Percentiles rank a stretch among this genome's conserved stretches.
Evolutionary conservation across 2,113 vertebrate genomes (phyloP).

Genomic region (Microtus pennsylvanicus): DNA sequence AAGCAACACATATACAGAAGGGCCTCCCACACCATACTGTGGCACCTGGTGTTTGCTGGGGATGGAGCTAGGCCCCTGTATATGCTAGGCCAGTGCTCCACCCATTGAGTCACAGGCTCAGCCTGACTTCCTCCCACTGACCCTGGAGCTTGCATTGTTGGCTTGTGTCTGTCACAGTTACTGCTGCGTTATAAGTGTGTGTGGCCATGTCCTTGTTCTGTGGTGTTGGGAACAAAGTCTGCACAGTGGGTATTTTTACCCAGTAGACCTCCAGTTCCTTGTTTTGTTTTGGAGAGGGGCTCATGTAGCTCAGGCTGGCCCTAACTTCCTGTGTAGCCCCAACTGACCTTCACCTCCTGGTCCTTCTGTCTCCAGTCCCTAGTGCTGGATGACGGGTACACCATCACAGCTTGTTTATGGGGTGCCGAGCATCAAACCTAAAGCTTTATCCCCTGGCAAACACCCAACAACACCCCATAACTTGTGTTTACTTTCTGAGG

Average conservation of each 20-base stretch:
- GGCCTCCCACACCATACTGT: no score
- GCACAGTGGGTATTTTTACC: background rate
- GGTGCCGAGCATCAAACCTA: background rate
- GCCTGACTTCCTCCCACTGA: background rate
- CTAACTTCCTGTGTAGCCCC: background rate
- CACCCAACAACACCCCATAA: background rate
- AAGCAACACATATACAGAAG: no score
- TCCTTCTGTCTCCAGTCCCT: background rate
- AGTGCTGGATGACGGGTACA: background rate
- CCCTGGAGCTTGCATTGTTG: background rate
- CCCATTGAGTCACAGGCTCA: background rate
- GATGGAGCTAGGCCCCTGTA: background rate
- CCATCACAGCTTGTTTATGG: background rate
- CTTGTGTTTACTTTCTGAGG: background rate
- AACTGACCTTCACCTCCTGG: background rate
- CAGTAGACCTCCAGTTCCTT: background rate
- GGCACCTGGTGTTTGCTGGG: background rate
- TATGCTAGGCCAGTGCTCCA: background rate
- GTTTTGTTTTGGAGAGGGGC: background rate
- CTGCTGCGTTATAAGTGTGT: background rate
- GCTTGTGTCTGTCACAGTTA: background rate
- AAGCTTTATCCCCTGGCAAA: no score
- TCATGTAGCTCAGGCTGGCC: background rate
- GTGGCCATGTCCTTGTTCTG: background rate
- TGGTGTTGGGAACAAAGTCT: no score